These are phyloP conservation scores for Lithobates sylvaticus DNA, from an alignment of 2,797 vertebrate species.

Conservation along the genomic window DNA sequence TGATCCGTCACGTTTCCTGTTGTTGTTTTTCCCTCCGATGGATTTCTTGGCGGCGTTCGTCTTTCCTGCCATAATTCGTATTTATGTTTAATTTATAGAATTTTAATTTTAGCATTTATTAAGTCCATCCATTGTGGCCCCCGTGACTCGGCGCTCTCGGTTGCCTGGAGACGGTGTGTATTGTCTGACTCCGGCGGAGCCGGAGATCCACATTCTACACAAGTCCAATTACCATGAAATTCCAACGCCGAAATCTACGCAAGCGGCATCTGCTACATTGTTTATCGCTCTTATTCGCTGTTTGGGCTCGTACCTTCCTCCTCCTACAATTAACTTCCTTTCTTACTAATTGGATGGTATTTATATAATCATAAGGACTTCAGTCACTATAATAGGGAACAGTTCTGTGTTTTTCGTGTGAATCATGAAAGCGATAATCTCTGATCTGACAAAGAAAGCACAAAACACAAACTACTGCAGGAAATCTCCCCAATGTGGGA, in stretches of 20 bases:
- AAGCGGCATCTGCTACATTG: background rate
- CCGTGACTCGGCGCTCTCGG: background rate
- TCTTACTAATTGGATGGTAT: background rate
- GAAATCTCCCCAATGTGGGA: no score
- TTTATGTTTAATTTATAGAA: conserved; percentile 1
- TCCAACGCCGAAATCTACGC: background rate
- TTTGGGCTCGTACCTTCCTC: background rate
- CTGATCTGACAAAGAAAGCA: no score
- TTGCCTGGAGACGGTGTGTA: background rate
- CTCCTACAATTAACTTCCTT: background rate
- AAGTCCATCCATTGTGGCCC: background rate
- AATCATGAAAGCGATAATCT: no score
- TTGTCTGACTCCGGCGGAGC: background rate
- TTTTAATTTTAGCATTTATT: background rate
- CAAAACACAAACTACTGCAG: no score
- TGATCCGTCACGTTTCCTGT: no score
- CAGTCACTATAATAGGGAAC: background rate
- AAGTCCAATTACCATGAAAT: background rate
- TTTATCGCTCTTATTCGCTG: background rate
- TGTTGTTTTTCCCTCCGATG: background rate
- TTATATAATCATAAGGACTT: background rate
- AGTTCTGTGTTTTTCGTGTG: no score
- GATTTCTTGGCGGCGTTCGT: background rate
- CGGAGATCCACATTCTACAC: background rate
- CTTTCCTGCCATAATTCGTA: background rate